These are phyloP conservation scores for Sarcophaga subvicina DNA, from an alignment of 2,888 invertebrate genomes.

Conservation along the genomic window DNA sequence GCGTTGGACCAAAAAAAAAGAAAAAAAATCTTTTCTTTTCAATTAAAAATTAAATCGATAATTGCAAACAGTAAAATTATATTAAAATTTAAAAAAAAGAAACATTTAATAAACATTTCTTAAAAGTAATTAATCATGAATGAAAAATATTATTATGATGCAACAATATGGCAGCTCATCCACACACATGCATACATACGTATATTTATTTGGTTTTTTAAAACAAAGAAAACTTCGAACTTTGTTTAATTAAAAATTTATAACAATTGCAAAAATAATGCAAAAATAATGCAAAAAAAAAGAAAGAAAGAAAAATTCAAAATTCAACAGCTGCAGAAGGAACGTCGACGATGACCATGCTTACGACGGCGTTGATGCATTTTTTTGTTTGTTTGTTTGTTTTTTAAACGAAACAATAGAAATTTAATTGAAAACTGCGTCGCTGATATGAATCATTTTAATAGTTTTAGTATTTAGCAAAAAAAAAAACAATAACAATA, in stretches of 20 bases:
- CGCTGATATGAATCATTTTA: slow-evolving; percentile 35
- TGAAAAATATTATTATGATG: slow-evolving; percentile 16
- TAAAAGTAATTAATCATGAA: slow-evolving; percentile 53
- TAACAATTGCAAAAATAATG: neutral
- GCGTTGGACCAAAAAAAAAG: neutral
- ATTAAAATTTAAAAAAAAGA: neutral
- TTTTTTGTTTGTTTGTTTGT: neutral
- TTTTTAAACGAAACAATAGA: slow-evolving; percentile 30
- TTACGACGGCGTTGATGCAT: neutral
- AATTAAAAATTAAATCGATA: slow-evolving; percentile 44
- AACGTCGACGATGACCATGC: neutral
- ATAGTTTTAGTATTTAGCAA: slow-evolving; percentile 3
- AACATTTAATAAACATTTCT: neutral
- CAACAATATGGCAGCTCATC: neutral
- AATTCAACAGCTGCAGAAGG: neutral
- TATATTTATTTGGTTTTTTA: neutral
- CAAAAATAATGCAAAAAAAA: neutral
- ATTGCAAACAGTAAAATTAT: slow-evolving; percentile 14
- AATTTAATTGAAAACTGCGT: slow-evolving; percentile 38
- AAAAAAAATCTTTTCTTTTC: neutral
- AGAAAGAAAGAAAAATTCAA: neutral
- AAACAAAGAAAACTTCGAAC: neutral
- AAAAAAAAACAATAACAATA: neutral
- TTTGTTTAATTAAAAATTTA: neutral
- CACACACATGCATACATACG: too few relatives aligned